These are phyloP conservation scores for Mus caroli DNA, from an alignment of 2,797 vertebrate species.

Conservation along the genomic window DNA sequence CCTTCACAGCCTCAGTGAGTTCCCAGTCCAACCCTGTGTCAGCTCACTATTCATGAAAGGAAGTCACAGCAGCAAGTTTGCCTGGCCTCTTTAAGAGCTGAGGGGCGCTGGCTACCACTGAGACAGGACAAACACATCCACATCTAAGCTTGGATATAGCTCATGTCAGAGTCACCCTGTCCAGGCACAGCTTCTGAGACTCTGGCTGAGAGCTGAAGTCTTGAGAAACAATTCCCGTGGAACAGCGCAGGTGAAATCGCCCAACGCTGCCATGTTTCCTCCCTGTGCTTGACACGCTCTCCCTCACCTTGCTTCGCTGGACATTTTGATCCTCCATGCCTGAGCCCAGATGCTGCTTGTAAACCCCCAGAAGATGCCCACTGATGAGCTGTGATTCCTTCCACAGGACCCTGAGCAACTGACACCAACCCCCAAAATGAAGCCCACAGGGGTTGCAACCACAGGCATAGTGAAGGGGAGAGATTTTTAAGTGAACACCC, in stretches of 20 bases:
- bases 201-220: neutral
- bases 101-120: neutral
- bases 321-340: neutral
- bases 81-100: neutral
- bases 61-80: neutral
- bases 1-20: neutral
- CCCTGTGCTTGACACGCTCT: neutral
- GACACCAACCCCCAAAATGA: neutral
- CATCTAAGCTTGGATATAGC: neutral
- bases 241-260: neutral
- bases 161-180: neutral
- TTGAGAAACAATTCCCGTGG: neutral
- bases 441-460: neutral
- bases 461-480: neutral
- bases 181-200: neutral
- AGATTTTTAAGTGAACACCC: slow-evolving; percentile 27
- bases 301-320: neutral
- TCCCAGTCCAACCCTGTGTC: neutral
- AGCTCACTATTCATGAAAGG: neutral
- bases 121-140: neutral
- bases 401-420: neutral
- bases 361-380: neutral
- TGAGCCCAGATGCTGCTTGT: neutral
- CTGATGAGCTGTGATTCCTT: neutral
- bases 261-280: neutral